Percentiles rank a stretch among this genome's conserved stretches.
Conservation (phyloP, 2,888 invertebrate genomes). For the Machimus rusticus region DNA sequence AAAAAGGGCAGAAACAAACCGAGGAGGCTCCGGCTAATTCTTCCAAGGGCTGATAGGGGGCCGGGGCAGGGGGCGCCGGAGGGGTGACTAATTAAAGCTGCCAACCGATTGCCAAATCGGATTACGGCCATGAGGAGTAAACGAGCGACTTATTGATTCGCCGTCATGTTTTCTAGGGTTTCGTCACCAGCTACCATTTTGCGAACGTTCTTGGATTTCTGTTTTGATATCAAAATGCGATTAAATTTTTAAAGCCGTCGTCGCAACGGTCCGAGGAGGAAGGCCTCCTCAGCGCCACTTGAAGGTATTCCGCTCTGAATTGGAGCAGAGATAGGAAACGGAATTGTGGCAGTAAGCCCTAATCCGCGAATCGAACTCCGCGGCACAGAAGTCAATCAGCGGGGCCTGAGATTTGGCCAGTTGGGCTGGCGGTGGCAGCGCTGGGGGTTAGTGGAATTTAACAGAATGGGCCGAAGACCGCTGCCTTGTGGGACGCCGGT, state of each 20-base stretch:
- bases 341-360: not conserved
- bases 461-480: not conserved
- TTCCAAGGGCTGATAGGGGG: not conserved
- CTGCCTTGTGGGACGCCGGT: not conserved
- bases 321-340: constrained; percentile 18
- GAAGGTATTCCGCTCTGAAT: not conserved
- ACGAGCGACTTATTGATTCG: constrained; percentile 22
- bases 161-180: constrained; percentile 17
- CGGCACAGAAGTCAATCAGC: not conserved
- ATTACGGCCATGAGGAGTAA: constrained; percentile 19
- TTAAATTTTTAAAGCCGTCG: constrained; percentile 13
- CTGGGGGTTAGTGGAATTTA: not conserved
- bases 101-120: constrained; percentile 43
- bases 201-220: constrained; percentile 31
- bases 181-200: constrained; percentile 19
- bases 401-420: not conserved
- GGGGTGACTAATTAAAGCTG: constrained; percentile 39
- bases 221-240: constrained; percentile 32
- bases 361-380: not conserved
- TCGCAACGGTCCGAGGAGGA: not conserved
- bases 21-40: not conserved
- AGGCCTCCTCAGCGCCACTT: not conserved
- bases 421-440: not conserved
- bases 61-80: not conserved
- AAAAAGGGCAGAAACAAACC: not conserved